These are phyloP conservation scores for Drosophila hamatofila DNA, from an alignment of 2,888 invertebrate genomes.

Conservation along the genomic window DNA sequence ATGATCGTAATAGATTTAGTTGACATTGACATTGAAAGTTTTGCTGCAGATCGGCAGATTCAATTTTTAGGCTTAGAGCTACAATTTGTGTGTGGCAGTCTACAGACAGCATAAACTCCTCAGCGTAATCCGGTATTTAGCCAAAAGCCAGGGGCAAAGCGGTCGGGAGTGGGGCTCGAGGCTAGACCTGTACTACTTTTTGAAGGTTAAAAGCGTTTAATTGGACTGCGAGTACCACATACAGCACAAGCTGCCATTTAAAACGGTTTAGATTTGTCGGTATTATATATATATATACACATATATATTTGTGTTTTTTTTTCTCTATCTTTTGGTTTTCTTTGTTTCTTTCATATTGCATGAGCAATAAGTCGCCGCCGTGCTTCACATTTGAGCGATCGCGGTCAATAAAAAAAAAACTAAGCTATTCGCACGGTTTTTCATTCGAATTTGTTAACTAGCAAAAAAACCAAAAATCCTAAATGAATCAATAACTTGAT, in stretches of 20 bases:
- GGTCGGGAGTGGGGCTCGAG: slow-evolving; percentile 53
- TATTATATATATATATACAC: background rate
- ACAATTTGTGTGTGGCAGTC: too few species aligned
- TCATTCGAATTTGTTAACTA: background rate
- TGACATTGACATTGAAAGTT: slow-evolving; percentile 82
- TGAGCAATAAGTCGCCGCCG: slow-evolving; percentile 45
- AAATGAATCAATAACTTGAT: background rate
- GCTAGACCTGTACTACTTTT: slow-evolving; percentile 78
- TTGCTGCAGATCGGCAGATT: slow-evolving; percentile 57
- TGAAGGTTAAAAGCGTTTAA: slow-evolving; percentile 80
- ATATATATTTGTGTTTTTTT: slow-evolving; percentile 2
- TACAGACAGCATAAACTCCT: slow-evolving; percentile 53
- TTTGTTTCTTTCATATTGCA: slow-evolving; percentile 49
- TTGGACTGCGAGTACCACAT: slow-evolving; percentile 53
- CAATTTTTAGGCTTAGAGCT: slow-evolving; percentile 23
- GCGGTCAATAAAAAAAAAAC: slow-evolving; percentile 72
- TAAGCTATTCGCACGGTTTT: slow-evolving; percentile 16
- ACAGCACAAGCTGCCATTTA: slow-evolving; percentile 33
- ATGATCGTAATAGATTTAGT: slow-evolving; percentile 45
- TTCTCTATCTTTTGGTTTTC: slow-evolving; percentile 33
- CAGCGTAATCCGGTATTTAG: slow-evolving; percentile 69
- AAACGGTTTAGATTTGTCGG: slow-evolving; percentile 68
- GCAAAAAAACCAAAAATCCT: background rate
- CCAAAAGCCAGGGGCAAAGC: slow-evolving; percentile 28
- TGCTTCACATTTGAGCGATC: slow-evolving; percentile 80